Evolutionary conservation across 2,797 vertebrate genomes (phyloP).

Genomic region (Lates japonicus): DNA sequence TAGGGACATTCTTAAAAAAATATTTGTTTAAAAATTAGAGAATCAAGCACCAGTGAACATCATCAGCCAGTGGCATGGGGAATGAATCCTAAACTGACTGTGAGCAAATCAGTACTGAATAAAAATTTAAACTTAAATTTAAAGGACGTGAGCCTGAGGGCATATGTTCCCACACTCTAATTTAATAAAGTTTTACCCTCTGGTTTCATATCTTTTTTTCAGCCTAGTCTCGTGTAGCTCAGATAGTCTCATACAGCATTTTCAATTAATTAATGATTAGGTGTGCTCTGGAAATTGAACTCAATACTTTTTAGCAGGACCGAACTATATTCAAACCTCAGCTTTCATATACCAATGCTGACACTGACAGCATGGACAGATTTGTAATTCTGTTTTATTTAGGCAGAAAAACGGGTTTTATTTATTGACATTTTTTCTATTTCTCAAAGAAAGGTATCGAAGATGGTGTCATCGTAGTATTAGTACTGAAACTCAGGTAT

Average conservation of each 20-base stretch:
- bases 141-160: slow-evolving; percentile 3
- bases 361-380: background rate
- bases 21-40: background rate
- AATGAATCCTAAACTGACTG: slow-evolving; percentile 21
- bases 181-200: background rate
- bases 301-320: background rate
- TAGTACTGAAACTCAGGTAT: too few species aligned
- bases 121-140: slow-evolving; percentile 16
- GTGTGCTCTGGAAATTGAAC: background rate
- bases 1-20: background rate
- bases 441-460: too few species aligned
- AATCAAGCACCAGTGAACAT: background rate
- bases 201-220: background rate
- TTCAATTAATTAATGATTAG: slow-evolving; percentile 19
- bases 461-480: too few species aligned
- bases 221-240: background rate
- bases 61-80: background rate
- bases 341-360: background rate
- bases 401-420: background rate
- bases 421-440: too few species aligned
- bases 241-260: background rate
- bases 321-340: background rate
- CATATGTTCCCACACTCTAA: background rate
- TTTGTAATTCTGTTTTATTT: background rate
- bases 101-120: slow-evolving; percentile 7